phyloP scores from a whole-genome alignment of 2,797 vertebrate species.

The Argentina silus region DNA sequence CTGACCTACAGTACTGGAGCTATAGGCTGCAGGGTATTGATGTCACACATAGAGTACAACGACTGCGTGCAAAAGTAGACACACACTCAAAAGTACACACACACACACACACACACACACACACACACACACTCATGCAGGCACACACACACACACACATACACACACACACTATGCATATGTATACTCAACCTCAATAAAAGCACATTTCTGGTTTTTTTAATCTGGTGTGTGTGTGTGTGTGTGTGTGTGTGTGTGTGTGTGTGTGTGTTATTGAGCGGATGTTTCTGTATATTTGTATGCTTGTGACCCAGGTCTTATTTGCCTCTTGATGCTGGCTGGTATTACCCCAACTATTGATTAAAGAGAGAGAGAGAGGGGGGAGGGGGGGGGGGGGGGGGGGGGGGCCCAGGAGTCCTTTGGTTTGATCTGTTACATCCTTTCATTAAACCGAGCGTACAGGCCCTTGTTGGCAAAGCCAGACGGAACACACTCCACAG shows the following conservation, averaged over 20 bases:
- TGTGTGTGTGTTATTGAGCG: slow-evolving; percentile 5
- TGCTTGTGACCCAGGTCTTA: slow-evolving; percentile 42
- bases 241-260: background rate
- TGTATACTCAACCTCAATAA: background rate
- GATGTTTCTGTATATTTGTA: slow-evolving; percentile 54
- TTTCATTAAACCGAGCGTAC: slow-evolving; percentile 64
- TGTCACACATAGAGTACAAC: slow-evolving; percentile 5
- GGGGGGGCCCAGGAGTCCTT: slow-evolving; percentile 64
- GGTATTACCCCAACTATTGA: slow-evolving; percentile 66
- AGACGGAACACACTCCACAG: slow-evolving; percentile 60
- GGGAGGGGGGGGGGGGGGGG: slow-evolving; percentile 10
- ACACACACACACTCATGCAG: background rate
- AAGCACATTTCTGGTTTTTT: background rate
- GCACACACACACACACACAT: background rate
- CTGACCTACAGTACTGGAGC: slow-evolving; percentile 55
- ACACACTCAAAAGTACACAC: background rate
- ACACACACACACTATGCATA: too few species aligned
- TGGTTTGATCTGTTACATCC: slow-evolving; percentile 71
- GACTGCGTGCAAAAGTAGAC: slow-evolving; percentile 31
- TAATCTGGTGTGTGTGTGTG: slow-evolving; percentile 17
- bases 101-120: background rate
- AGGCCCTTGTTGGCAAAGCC: slow-evolving; percentile 59
- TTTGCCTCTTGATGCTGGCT: slow-evolving; percentile 64
- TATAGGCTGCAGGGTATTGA: slow-evolving; percentile 50
- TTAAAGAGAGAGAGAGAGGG: slow-evolving; percentile 49